phyloP scores from a whole-genome alignment of 2,888 invertebrate species.

The Polylopha cassiicola region DNA sequence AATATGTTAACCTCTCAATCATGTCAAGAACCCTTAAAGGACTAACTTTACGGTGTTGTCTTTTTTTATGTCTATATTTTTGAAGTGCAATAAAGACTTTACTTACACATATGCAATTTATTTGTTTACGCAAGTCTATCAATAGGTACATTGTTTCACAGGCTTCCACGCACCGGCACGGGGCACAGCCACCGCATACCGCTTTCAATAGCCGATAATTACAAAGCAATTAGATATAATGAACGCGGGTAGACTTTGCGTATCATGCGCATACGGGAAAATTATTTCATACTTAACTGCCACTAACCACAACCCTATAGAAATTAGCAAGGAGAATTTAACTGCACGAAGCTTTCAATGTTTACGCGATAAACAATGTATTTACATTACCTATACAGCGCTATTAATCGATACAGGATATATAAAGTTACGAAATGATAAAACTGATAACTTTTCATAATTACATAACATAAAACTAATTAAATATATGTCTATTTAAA shows the following conservation, averaged over 20 bases:
- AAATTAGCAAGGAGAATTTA: slow-evolving; percentile 6
- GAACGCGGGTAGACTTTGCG: slow-evolving; percentile 39
- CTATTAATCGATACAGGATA: no score
- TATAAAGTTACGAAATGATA: no score
- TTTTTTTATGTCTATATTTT: no score
- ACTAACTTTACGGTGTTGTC: no score
- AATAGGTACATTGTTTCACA: background rate
- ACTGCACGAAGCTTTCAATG: slow-evolving; percentile 25
- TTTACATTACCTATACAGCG: background rate
- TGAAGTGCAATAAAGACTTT: background rate
- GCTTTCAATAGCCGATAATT: slow-evolving; percentile 57
- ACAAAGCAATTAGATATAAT: slow-evolving; percentile 59
- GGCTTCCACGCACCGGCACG: slow-evolving; percentile 25
- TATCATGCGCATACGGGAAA: slow-evolving; percentile 35
- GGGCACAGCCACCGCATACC: slow-evolving; percentile 37
- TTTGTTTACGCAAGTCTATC: background rate
- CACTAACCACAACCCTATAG: slow-evolving; percentile 31
- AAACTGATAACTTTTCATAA: no score
- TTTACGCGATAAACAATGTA: slow-evolving; percentile 5
- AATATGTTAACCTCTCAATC: no score
- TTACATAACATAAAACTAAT: no score
- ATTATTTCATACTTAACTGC: slow-evolving; percentile 46
- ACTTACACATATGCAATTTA: background rate
- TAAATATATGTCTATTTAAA: no score
- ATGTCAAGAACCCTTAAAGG: no score